These are phyloP conservation scores for Phyllotreta striolata DNA, from an alignment of 2,888 invertebrate species.

Conservation along the genomic window DNA sequence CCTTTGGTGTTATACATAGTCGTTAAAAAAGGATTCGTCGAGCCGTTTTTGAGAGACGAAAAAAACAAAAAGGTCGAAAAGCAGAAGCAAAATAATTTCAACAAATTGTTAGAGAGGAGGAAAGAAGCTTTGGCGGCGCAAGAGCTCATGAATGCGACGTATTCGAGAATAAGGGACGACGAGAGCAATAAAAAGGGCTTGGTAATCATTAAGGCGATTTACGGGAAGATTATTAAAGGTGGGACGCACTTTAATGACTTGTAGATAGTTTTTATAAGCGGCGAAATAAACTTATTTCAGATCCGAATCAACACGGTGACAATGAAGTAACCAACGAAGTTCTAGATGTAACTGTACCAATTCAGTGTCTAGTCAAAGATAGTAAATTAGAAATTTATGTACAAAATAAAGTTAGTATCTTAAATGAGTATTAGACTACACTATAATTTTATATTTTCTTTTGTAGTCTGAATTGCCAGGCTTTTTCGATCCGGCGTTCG, in stretches of 20 bases:
- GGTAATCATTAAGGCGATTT: slow-evolving; percentile 83
- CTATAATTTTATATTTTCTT: too few relatives aligned
- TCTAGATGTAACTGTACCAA: slow-evolving; percentile 92
- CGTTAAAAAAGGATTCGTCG: slow-evolving; percentile 84
- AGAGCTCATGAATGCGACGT: slow-evolving; percentile 91
- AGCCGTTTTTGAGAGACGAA: slow-evolving; percentile 81
- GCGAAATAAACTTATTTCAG: slow-evolving; percentile 28
- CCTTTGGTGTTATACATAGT: slow-evolving; percentile 83
- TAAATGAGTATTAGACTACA: too few relatives aligned
- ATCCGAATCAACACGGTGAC: slow-evolving; percentile 40
- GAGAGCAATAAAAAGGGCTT: slow-evolving; percentile 87
- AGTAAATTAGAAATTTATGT: slow-evolving; percentile 87
- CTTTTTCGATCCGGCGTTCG: slow-evolving; percentile 95
- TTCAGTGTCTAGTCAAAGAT: slow-evolving; percentile 93
- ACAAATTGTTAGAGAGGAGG: slow-evolving; percentile 79
- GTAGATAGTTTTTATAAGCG: not conserved
- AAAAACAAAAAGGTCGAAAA: slow-evolving; percentile 82
- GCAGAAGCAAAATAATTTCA: slow-evolving; percentile 81
- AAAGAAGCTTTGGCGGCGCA: slow-evolving; percentile 86
- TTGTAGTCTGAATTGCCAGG: slow-evolving; percentile 92
- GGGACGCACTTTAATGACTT: slow-evolving; percentile 19
- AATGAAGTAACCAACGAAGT: slow-evolving; percentile 63
- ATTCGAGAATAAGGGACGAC: slow-evolving; percentile 79
- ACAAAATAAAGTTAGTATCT: slow-evolving; percentile 77
- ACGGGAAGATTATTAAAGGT: slow-evolving; percentile 71